A percentile compares a stretch with the other conserved stretches of the same genome.
phyloP scores from a whole-genome alignment of 35 echinoderm and acorn worm species.

The Eucidaris tribuloides region DNA sequence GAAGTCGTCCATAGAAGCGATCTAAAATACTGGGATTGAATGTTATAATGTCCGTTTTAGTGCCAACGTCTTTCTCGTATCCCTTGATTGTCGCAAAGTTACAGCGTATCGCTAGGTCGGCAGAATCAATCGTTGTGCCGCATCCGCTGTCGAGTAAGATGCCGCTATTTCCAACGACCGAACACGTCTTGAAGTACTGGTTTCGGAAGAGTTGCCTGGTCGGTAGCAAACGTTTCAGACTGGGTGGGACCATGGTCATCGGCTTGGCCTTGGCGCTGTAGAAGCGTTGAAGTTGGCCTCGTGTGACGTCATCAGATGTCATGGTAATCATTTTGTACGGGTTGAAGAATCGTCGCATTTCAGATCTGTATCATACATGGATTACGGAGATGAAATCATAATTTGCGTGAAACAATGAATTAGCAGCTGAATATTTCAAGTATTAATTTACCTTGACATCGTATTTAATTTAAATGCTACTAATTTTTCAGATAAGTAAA shows the following conservation, averaged over 20 bases:
- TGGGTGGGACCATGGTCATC: constrained; percentile 57
- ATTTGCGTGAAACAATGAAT: too few relatives aligned
- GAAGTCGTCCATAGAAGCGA: constrained; percentile 45
- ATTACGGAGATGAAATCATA: too few relatives aligned
- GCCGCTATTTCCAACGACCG: constrained; percentile 92
- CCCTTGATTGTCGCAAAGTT: constrained; percentile 87
- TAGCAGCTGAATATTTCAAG: neutral
- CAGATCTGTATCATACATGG: constrained; percentile 53
- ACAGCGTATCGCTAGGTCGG: constrained; percentile 79
- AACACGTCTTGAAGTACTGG: constrained; percentile 67
- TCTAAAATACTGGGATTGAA: constrained; percentile 96
- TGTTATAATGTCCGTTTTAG: constrained; percentile 77
- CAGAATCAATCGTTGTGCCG: constrained; percentile 62
- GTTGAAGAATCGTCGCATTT: constrained; percentile 83
- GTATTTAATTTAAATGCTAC: neutral
- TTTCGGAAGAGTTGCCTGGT: constrained; percentile 69
- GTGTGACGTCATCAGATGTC: constrained; percentile 91
- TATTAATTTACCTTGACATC: neutral
- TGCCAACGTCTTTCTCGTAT: constrained; percentile 83
- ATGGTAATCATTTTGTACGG: constrained; percentile 88
- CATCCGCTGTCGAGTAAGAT: constrained; percentile 85
- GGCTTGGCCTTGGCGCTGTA: constrained; percentile 71
- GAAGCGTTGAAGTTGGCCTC: constrained; percentile 76
- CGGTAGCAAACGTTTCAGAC: constrained; percentile 69
- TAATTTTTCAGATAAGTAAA: neutral